phyloP scores from a whole-genome alignment of 2,888 invertebrate species.

The Heterodera filipjevi region DNA sequence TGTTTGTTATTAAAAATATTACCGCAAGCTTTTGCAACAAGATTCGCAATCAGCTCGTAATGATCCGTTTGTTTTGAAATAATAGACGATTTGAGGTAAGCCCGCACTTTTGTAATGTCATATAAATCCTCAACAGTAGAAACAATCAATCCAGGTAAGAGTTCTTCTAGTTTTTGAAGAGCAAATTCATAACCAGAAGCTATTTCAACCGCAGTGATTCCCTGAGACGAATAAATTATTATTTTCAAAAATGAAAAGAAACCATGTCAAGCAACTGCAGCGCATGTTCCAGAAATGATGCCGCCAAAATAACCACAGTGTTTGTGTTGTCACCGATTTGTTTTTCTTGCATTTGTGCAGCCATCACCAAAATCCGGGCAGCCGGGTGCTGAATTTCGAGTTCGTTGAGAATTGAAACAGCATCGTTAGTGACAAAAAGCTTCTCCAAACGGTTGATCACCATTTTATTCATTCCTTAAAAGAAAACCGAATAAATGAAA shows the following conservation, averaged over 20 bases:
- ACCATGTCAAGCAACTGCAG: slow-evolving; percentile 84
- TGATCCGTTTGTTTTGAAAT: slow-evolving; percentile 98
- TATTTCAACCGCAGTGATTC: slow-evolving; percentile 94
- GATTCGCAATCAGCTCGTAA: slow-evolving; percentile 85
- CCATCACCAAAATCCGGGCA: slow-evolving; percentile 91
- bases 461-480: slow-evolving; percentile 84
- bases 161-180: slow-evolving; percentile 83
- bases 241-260: neutral
- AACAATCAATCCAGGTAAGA: slow-evolving; percentile 74
- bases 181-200: slow-evolving; percentile 92
- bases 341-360: slow-evolving; percentile 92
- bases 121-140: slow-evolving; percentile 74
- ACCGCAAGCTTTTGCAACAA: slow-evolving; percentile 84
- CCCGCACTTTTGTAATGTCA: slow-evolving; percentile 75
- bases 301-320: slow-evolving; percentile 91
- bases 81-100: slow-evolving; percentile 77
- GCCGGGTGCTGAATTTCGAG: slow-evolving; percentile 90
- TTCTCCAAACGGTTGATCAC: slow-evolving; percentile 98
- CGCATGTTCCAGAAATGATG: slow-evolving; percentile 86
- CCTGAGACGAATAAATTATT: slow-evolving; percentile 68
- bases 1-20: no score
- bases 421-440: slow-evolving; percentile 97
- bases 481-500: neutral
- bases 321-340: slow-evolving; percentile 90
- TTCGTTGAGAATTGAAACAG: slow-evolving; percentile 86